Evolutionary conservation across 2,888 invertebrate species (phyloP), one percentile per base, ranked within the genome.

Genomic region (Drosophila pseudotalamancana): DNA sequence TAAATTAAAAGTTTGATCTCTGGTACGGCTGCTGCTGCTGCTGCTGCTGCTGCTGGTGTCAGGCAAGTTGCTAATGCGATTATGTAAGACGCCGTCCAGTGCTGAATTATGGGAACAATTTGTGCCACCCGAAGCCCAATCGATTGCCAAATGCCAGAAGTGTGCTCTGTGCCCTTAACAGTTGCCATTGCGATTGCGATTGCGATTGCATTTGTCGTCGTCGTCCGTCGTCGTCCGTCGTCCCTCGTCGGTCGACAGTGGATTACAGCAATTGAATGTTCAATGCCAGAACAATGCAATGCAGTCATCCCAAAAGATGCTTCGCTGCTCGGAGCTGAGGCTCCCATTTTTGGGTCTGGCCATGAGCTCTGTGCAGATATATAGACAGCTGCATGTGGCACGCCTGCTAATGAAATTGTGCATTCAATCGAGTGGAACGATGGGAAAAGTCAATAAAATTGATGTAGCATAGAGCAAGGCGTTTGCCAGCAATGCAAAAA

Each of bases 401-500:
- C 76, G 88, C 82, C 83, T 89, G 88, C 88, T 89, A 89, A 89
- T 89, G 89, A 89, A 89, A 89, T 89, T 89, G 89, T 89, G 89
- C 89, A 89, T 79, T 89, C 89, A 89, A 89, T 89, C 84, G 88
- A 86, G 89, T 81, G 89, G 89, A 89, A 89, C 88, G 89, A 89
- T 89, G 89, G 81, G 80, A 88, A 89, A 89, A 89, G 88, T 89
- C 89, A 89, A 89, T 89, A 87, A 89, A 89, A 89, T 86, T 89
- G 89, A 89, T 88, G 89, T 88, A 77, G 86, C 83, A 81, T 66
- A 63, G 53, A 65, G 25, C 60, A 31, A 57, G 54, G 73, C 60
- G 61, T 35, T 45, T 50, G 45, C 45, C 53, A 55, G 49, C 56
- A 61, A 55, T 60, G 74, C 49, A 45, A 65, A 72, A 45, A 48